A percentile compares a stretch with the other conserved stretches of the same genome.
Conservation (phyloP, 2,888 invertebrate species). For the Chrysopilus asiliformis region DNA sequence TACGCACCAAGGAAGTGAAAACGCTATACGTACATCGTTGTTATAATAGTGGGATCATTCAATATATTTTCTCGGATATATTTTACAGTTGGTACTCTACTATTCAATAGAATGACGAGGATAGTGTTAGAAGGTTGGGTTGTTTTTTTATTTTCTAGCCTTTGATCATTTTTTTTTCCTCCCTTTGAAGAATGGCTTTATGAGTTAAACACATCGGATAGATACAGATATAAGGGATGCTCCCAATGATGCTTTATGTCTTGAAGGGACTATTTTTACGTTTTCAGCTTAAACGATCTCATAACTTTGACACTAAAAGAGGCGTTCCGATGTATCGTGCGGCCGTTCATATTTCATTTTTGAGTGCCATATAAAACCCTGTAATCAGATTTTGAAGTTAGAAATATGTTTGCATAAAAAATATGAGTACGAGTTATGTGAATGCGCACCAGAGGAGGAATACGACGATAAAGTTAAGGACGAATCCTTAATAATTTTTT, state of each 20-base stretch:
- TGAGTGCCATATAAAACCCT: constrained; percentile 36
- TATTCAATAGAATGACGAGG: too few relatives aligned
- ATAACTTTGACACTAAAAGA: constrained; percentile 4
- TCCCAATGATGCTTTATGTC: constrained; percentile 8
- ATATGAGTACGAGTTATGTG: not conserved
- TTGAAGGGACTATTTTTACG: not conserved
- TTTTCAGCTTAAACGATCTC: constrained; percentile 6
- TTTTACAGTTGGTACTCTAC: too few relatives aligned
- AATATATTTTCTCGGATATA: too few relatives aligned
- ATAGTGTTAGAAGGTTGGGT: too few relatives aligned
- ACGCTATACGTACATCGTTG: not conserved
- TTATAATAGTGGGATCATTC: not conserved
- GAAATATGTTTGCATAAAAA: constrained; percentile 21
- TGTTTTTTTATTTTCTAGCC: too few relatives aligned
- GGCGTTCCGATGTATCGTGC: constrained; percentile 5
- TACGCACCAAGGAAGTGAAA: constrained; percentile 5
- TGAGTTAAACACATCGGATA: too few relatives aligned
- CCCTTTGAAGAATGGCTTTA: too few relatives aligned
- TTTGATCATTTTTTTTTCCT: too few relatives aligned
- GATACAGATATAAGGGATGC: too few relatives aligned
- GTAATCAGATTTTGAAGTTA: constrained; percentile 35
- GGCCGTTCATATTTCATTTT: constrained; percentile 24
- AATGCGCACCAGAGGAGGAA: constrained; percentile 1
- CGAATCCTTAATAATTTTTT: not conserved
- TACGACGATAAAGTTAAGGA: not conserved